phyloP scores from a whole-genome alignment of 1,140 invertebrate species.

The Scaptomyza pallida region DNA sequence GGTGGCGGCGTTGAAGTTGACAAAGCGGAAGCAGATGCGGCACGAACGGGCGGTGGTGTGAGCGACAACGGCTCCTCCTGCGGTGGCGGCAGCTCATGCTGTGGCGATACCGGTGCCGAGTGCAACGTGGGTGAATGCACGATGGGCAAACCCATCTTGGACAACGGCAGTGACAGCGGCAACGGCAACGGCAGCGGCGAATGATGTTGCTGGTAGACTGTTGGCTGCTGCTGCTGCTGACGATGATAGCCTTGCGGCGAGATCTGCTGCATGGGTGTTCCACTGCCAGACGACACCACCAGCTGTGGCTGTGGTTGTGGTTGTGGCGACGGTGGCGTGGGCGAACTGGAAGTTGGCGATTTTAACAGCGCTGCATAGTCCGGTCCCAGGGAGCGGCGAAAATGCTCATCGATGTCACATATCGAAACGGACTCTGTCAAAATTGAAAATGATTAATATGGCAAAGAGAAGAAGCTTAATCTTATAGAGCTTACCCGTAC shows the following conservation, averaged over 20 bases:
- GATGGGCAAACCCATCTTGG: constrained; percentile 41
- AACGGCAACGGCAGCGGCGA: constrained; percentile 41
- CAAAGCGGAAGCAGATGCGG: constrained; percentile 84
- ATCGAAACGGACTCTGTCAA: constrained; percentile 87
- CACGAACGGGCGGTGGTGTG: constrained; percentile 82
- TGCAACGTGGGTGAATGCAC: constrained; percentile 80
- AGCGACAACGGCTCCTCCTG: constrained; percentile 70
- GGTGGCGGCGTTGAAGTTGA: constrained; percentile 9
- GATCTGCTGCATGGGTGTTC: constrained; percentile 62
- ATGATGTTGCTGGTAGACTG: constrained; percentile 65
- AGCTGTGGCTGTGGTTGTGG: constrained; percentile 63
- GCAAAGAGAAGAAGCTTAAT: too few species aligned
- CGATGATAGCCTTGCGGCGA: constrained; percentile 56
- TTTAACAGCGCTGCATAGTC: constrained; percentile 93
- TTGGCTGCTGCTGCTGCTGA: constrained; percentile 14
- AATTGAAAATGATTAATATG: not conserved
- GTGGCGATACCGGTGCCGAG: constrained; percentile 66
- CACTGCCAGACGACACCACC: constrained; percentile 34
- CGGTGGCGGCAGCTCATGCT: constrained; percentile 63
- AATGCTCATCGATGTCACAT: constrained; percentile 97
- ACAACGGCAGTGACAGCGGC: constrained; percentile 37
- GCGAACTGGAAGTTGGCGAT: constrained; percentile 81
- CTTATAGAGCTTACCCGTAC: constrained; percentile 59
- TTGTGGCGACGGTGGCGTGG: constrained; percentile 81
- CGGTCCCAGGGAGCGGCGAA: constrained; percentile 95